These are phyloP conservation scores for Drosophila arawakana DNA, from an alignment of 1,140 invertebrate species.

Conservation along the genomic window DNA sequence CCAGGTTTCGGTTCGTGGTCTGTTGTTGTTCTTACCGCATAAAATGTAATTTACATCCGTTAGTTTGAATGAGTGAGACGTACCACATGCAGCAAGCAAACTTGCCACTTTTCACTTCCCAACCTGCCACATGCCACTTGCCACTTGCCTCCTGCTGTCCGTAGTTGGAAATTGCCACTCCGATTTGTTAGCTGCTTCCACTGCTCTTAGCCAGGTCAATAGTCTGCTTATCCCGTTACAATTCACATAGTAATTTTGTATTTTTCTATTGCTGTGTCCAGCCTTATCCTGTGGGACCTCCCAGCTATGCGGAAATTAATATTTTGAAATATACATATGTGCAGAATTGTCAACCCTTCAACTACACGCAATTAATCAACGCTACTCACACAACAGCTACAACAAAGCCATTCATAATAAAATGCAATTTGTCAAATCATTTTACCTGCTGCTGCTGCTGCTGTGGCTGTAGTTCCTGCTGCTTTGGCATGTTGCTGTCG, in stretches of 20 bases:
- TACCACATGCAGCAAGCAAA: not conserved
- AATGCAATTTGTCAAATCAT: conserved; percentile 80
- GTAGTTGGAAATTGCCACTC: conserved; percentile 61
- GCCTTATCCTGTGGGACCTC: conserved; percentile 23
- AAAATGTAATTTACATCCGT: conserved; percentile 83
- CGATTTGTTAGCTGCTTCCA: conserved; percentile 52
- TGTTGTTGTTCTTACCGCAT: conserved; percentile 76
- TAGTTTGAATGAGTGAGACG: conserved; percentile 61
- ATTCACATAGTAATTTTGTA: conserved; percentile 66
- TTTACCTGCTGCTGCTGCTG: conserved; percentile 40
- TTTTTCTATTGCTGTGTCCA: conserved; percentile 20
- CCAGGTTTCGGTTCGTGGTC: conserved; percentile 62
- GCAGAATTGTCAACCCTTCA: conserved; percentile 72
- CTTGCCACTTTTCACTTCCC: not conserved
- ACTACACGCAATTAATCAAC: conserved; percentile 72
- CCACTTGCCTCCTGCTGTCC: too few species aligned
- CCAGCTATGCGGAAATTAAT: conserved; percentile 63
- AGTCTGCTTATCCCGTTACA: conserved; percentile 67
- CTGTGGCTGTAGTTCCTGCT: conserved; percentile 17
- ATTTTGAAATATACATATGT: conserved; percentile 54
- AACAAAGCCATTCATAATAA: conserved; percentile 66
- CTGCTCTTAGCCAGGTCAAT: conserved; percentile 39
- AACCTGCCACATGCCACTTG: not conserved
- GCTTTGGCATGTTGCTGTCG: conserved; percentile 40
- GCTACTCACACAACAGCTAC: conserved; percentile 3